These are phyloP conservation scores for Epinephelus fuscoguttatus DNA, from an alignment of 2,113 vertebrate species.

Conservation along the genomic window DNA sequence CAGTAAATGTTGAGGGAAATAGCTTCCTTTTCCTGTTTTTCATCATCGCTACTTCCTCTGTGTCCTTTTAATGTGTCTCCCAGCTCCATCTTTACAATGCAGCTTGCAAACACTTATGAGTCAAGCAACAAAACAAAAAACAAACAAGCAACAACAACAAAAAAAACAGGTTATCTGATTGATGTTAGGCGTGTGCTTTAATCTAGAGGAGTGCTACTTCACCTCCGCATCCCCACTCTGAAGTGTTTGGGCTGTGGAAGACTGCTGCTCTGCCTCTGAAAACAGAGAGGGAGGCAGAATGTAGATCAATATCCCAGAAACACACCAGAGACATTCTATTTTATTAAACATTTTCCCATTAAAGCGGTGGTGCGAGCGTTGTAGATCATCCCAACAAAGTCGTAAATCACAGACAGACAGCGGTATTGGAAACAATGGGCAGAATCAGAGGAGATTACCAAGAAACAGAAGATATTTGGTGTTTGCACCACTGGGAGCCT, in stretches of 20 bases:
- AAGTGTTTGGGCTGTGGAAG: constrained; percentile 65
- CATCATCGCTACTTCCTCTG: constrained; percentile 27
- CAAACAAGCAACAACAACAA: constrained; percentile 5
- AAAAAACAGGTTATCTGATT: constrained; percentile 73
- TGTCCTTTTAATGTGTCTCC: constrained; percentile 28
- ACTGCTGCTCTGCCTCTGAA: constrained; percentile 61
- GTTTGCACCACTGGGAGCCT: constrained; percentile 38
- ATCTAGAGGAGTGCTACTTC: constrained; percentile 80
- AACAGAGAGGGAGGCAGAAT: constrained; percentile 69
- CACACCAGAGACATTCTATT: constrained; percentile 80
- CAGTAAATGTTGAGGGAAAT: constrained; percentile 53
- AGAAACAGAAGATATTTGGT: constrained; percentile 58
- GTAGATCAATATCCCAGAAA: constrained; percentile 79
- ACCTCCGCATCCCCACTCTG: constrained; percentile 49
- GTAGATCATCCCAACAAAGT: constrained; percentile 80
- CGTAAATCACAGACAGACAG: constrained; percentile 78
- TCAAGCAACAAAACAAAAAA: constrained; percentile 19
- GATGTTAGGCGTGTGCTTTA: constrained; percentile 75
- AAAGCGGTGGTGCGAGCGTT: constrained; percentile 63
- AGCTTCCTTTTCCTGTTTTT: constrained; percentile 26
- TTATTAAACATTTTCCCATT: constrained; percentile 85
- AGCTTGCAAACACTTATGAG: constrained; percentile 46
- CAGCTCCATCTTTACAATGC: constrained; percentile 38
- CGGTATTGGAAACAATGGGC: constrained; percentile 67
- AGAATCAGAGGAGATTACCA: constrained; percentile 68